Conservation (phyloP, 1,140 invertebrate genomes). For the Sesamia nonagrioides region DNA sequence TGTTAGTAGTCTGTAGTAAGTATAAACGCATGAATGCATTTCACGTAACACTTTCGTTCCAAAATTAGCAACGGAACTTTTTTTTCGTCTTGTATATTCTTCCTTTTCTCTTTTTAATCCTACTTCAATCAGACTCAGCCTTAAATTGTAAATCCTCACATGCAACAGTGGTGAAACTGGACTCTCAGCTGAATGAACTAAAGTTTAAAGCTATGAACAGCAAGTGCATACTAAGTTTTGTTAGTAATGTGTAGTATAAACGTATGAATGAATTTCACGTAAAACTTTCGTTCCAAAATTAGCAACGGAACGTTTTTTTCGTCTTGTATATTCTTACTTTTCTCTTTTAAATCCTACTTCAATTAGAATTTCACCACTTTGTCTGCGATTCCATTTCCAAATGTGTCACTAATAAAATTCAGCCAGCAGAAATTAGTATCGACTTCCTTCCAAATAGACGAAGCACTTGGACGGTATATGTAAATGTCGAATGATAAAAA, state of each 20-base stretch:
- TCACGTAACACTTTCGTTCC: neutral
- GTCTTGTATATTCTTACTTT: neutral
- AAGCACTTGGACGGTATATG: neutral
- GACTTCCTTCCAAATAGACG: neutral
- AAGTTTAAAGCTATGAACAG: neutral
- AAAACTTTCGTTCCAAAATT: neutral
- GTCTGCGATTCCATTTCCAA: neutral
- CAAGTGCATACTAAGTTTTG: neutral
- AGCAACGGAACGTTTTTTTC: neutral
- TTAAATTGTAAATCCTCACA: neutral
- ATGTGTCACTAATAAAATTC: neutral
- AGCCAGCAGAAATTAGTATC: neutral
- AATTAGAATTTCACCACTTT: too few relatives aligned
- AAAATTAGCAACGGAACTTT: neutral
- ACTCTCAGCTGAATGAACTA: neutral
- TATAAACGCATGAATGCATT: neutral
- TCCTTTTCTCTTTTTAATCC: neutral
- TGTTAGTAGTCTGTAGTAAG: neutral
- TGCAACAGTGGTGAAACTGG: neutral
- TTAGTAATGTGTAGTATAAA: neutral
- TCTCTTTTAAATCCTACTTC: neutral
- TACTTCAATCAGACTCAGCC: neutral
- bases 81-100: neutral
- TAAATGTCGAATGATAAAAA: slow-evolving; percentile 18
- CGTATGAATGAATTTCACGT: neutral